These are phyloP conservation scores for Labeo catla DNA, from an alignment of 2,113 vertebrate species.

Conservation along the genomic window DNA sequence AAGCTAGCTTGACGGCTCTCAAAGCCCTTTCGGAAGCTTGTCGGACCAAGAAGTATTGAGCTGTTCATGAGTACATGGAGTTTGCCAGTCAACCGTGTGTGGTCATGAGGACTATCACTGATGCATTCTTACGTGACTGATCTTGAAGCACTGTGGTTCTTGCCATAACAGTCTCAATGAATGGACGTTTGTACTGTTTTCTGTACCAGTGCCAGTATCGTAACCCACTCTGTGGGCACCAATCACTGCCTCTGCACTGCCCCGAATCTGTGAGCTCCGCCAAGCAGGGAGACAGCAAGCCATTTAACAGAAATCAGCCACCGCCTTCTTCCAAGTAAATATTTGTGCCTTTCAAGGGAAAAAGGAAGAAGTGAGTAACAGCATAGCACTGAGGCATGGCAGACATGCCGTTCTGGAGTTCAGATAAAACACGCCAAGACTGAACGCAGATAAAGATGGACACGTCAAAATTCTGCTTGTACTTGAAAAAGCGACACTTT, in stretches of 20 bases:
- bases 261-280: conserved; percentile 49
- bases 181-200: conserved; percentile 23
- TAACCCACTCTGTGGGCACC: conserved; percentile 39
- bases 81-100: neutral
- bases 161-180: neutral
- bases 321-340: conserved; percentile 54
- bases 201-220: conserved; percentile 20
- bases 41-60: neutral
- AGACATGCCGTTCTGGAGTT: neutral
- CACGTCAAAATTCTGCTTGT: neutral
- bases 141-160: neutral
- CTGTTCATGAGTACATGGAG: neutral
- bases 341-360: conserved; percentile 48
- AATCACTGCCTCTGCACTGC: conserved; percentile 53
- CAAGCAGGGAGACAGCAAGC: conserved; percentile 45
- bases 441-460: neutral
- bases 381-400: conserved; percentile 12
- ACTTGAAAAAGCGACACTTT: conserved; percentile 41
- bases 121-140: neutral
- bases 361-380: conserved; percentile 50
- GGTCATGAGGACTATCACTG: neutral
- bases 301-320: conserved; percentile 56
- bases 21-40: neutral
- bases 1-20: neutral
- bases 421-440: neutral